Evolutionary conservation across 2,888 invertebrate genomes (phyloP), one percentile per base, ranked within the genome.

Genomic region (Corbicula japonica): DNA sequence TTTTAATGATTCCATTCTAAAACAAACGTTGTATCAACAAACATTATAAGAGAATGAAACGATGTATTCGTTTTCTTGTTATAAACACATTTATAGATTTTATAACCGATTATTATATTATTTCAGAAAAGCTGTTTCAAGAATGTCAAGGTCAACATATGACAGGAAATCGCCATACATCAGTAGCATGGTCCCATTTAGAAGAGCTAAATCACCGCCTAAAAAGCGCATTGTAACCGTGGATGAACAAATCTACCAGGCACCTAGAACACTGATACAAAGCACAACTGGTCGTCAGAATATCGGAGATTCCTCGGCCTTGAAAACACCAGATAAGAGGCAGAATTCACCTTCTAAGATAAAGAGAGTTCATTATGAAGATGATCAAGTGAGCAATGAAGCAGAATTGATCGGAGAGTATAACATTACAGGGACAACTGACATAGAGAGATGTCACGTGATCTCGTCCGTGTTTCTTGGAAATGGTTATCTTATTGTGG

Each of bases 371-470:
- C 50, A 58, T 30, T 76, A 76, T 34, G 68, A 61, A 41, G 75
- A 71, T 26, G 72, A 76, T 10, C 66, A 71, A 1, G 8, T 56
- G n/a, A 58, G 58, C 5, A 56, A 48, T 26, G 34, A 48, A 1
- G 80, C 80, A 10, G 35, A 32, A 10, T 35, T 76, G 2, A 18
- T 80, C n/a, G 80, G 80, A 18, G 72, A 76, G 35, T 80, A 46
- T 56, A 35, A 32, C 21, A n/a, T 71, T 12, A 58, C 35, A 48
- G 68, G 60, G 8, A 46, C 72, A 15, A 52, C 30, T 2, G 80
- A 80, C 21, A 54, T 41, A 32, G 35, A 50, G 34, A 34, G 34
- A 6, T 80, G 80, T 52, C 46, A 75, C n/a, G 60, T 80, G 10
- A 65, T 80, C 6, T 26, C 72, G 1, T 72, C 76, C 0, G 44